These are phyloP conservation scores for Diadegma fenestrale DNA, from an alignment of 2,888 invertebrate genomes.

Conservation along the genomic window DNA sequence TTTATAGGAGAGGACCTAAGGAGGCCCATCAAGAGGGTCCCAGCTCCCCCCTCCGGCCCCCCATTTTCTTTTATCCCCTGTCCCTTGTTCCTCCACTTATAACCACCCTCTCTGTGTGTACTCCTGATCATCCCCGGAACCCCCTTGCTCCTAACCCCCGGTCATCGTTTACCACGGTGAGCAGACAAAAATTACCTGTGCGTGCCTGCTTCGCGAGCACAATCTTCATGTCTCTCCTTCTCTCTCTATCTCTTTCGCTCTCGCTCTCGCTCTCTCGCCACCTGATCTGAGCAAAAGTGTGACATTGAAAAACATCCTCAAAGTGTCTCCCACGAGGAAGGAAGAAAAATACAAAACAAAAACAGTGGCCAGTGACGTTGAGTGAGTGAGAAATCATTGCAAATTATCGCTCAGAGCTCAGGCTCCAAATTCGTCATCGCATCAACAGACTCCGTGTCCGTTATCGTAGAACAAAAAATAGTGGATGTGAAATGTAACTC, in stretches of 20 bases:
- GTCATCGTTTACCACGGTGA: slow-evolving; percentile 49
- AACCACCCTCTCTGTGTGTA: slow-evolving; percentile 25
- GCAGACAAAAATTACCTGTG: slow-evolving; percentile 41
- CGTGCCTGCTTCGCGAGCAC: neutral
- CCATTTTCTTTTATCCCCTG: slow-evolving; percentile 61
- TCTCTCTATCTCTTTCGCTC: neutral
- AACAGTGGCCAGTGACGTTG: slow-evolving; percentile 28
- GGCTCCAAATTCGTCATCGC: slow-evolving; percentile 5
- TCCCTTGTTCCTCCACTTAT: slow-evolving; percentile 47
- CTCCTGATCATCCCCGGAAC: slow-evolving; percentile 38
- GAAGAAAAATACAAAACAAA: neutral
- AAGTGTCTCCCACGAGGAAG: neutral
- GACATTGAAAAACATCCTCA: slow-evolving; percentile 29
- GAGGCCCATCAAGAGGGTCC: slow-evolving; percentile 73
- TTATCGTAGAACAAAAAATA: neutral
- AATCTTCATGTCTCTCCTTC: neutral
- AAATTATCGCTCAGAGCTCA: neutral
- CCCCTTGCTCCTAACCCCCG: slow-evolving; percentile 26
- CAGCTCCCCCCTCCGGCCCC: slow-evolving; percentile 67
- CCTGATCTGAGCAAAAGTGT: neutral
- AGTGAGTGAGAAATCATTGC: slow-evolving; percentile 30
- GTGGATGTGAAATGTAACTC: neutral
- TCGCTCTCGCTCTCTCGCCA: neutral
- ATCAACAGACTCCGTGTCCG: neutral
- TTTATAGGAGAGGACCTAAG: slow-evolving; percentile 79